A percentile compares a stretch with the other conserved stretches of the same genome.
Evolutionary conservation across 2,888 invertebrate genomes (phyloP).

Genomic region (Drosophila meridionalis): DNA sequence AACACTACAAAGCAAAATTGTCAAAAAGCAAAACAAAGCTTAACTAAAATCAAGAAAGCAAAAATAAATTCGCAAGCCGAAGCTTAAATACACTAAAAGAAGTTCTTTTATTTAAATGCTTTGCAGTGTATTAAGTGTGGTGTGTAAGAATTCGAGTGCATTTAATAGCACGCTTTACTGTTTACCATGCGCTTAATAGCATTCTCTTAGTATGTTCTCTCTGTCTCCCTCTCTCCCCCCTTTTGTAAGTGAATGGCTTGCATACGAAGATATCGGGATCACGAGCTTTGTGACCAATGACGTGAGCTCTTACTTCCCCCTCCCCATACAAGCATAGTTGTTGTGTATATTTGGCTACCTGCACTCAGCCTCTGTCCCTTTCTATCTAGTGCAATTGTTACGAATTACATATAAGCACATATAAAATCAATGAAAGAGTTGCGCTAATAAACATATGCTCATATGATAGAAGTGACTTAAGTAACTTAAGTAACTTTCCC

Average conservation of each 20-base stretch:
- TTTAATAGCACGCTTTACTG: background rate
- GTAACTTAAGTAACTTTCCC: background rate
- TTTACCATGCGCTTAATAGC: background rate
- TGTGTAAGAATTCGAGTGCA: background rate
- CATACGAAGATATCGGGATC: background rate
- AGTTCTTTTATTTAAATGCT: too few relatives aligned
- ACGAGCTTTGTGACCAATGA: background rate
- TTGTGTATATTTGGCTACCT: background rate
- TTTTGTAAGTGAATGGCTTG: background rate
- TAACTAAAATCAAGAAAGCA: background rate
- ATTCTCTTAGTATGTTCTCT: background rate
- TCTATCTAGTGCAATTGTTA: background rate
- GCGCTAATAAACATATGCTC: background rate
- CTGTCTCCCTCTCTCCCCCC: background rate
- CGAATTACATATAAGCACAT: background rate
- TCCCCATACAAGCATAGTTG: background rate
- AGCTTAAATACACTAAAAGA: background rate
- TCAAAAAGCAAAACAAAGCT: slow-evolving; percentile 32
- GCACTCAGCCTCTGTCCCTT: background rate
- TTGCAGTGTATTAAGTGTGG: background rate
- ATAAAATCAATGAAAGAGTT: background rate
- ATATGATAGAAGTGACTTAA: background rate
- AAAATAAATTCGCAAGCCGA: background rate
- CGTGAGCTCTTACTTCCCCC: background rate
- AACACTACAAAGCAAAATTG: slow-evolving; percentile 71